Conservation (phyloP, 2,797 vertebrate species). For the Silurus lanzhouensis region DNA sequence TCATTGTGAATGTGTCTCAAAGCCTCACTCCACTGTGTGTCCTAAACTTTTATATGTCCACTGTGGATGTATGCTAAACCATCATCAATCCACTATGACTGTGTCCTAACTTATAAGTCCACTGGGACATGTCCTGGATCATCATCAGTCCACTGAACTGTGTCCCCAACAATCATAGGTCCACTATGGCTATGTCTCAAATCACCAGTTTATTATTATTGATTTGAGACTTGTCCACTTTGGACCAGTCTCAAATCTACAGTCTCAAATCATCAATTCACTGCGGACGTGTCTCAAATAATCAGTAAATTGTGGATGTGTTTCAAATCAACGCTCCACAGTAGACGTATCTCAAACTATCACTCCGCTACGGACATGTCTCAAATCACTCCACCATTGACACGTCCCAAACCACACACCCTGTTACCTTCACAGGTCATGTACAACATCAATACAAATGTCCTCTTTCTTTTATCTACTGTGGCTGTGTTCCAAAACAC, state of each 20-base stretch:
- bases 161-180: neutral
- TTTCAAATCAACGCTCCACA: neutral
- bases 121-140: neutral
- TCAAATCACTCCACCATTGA: neutral
- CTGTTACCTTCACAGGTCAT: neutral
- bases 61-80: too few species aligned
- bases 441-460: neutral
- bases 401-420: neutral
- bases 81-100: neutral
- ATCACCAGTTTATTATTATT: too few species aligned
- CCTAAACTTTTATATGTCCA: neutral
- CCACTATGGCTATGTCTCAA: neutral
- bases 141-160: neutral
- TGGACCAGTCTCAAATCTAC: too few species aligned
- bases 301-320: neutral
- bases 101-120: neutral
- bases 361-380: neutral
- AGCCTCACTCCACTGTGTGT: neutral
- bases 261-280: too few species aligned
- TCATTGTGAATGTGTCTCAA: neutral
- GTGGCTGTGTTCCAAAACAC: conserved; percentile 6
- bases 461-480: too few species aligned
- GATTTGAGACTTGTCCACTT: neutral
- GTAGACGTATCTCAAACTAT: neutral
- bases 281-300: too few species aligned